Evolutionary conservation across 2,888 invertebrate species (phyloP).

Genomic region (Hypercompe scribonia): DNA sequence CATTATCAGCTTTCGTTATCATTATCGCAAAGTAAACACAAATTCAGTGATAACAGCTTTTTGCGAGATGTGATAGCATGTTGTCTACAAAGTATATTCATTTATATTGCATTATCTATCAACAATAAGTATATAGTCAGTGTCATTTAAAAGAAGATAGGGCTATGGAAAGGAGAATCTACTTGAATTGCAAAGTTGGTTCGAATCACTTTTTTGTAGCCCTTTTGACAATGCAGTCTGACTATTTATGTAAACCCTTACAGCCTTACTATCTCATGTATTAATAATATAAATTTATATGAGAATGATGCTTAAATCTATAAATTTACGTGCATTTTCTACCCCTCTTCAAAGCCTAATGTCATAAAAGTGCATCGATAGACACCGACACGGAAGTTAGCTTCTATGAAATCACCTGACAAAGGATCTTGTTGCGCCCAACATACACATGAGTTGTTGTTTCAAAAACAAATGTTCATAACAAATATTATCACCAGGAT

Average conservation of each 20-base stretch:
- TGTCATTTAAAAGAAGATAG: not conserved
- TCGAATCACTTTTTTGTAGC: not conserved
- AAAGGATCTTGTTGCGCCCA: not conserved
- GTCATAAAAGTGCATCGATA: not conserved
- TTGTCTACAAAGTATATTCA: conserved; percentile 70
- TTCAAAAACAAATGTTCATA: not conserved
- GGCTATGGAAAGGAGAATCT: not conserved
- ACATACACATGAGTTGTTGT: not conserved
- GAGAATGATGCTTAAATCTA: not conserved
- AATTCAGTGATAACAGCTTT: conserved; percentile 69
- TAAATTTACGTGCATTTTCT: not conserved
- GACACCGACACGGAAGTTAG: not conserved
- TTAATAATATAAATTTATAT: not conserved
- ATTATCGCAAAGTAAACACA: conserved; percentile 70
- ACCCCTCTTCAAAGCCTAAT: not conserved
- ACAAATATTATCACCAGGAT: not conserved
- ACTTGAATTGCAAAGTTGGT: not conserved
- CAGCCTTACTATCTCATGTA: no score
- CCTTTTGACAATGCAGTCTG: not conserved
- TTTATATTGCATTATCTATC: conserved; percentile 73
- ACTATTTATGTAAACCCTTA: not conserved
- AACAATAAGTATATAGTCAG: conserved; percentile 56
- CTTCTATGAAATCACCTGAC: not conserved
- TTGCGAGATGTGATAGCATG: conserved; percentile 75
- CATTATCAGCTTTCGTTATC: conserved; percentile 68